phyloP scores from a whole-genome alignment of 2,113 vertebrate genomes.

The Pteropus alecto region DNA sequence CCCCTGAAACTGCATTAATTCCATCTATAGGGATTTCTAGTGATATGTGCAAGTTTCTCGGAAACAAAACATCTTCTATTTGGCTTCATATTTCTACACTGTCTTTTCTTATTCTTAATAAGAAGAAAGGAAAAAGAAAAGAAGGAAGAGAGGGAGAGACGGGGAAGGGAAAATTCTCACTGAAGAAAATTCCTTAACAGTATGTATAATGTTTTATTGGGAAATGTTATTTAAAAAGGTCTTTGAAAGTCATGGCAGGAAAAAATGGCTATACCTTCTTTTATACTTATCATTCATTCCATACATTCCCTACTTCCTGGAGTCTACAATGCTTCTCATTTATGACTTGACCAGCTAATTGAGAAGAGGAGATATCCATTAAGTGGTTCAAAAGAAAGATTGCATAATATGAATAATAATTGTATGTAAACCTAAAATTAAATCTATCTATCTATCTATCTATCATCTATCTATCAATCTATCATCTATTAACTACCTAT shows the following conservation, averaged over 20 bases:
- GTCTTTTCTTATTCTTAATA: neutral
- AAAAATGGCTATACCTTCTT: neutral
- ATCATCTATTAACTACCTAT: too few relatives aligned
- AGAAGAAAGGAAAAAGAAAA: neutral
- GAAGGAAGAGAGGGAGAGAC: neutral
- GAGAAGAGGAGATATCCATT: neutral
- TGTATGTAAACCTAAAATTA: neutral
- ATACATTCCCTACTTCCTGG: neutral
- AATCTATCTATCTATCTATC: neutral
- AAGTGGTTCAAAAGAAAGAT: neutral
- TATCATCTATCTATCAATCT: too few relatives aligned
- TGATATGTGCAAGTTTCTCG: neutral
- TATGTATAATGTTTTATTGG: neutral
- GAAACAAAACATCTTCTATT: neutral
- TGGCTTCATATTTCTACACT: neutral
- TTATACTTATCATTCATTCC: neutral
- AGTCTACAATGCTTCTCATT: neutral
- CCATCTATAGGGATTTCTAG: neutral
- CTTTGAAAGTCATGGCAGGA: neutral
- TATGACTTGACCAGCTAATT: neutral
- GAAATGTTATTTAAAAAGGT: neutral
- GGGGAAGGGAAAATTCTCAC: neutral
- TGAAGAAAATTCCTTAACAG: neutral
- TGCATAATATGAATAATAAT: neutral
- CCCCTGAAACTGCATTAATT: neutral